Conservation (phyloP, 2,797 vertebrate species). For the Psittacula echo region DNA sequence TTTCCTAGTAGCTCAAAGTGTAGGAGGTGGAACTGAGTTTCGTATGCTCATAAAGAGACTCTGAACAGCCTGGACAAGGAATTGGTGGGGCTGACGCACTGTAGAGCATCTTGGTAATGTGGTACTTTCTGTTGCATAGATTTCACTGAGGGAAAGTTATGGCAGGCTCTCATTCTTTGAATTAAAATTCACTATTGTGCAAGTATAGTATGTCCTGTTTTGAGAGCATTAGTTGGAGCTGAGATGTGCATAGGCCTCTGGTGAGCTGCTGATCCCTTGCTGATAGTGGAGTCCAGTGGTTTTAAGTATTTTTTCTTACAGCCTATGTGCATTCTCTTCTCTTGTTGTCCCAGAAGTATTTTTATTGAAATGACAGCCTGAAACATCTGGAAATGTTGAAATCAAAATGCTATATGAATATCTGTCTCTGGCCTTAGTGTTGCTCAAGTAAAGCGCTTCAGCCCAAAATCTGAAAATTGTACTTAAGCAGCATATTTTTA, state of each 20-base stretch:
- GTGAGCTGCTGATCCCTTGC: neutral
- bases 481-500: neutral
- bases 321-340: neutral
- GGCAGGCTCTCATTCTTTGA: neutral
- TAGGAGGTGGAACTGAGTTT: neutral
- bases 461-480: neutral
- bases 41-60: neutral
- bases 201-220: neutral
- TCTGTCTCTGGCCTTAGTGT: neutral
- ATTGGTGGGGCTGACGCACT: neutral
- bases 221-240: neutral
- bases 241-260: neutral
- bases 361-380: neutral
- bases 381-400: neutral
- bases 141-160: neutral
- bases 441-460: neutral
- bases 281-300: neutral
- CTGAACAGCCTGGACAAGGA: neutral
- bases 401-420: neutral
- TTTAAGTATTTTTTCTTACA: neutral
- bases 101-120: neutral
- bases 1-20: neutral
- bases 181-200: neutral
- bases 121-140: neutral
- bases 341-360: neutral